Percentiles rank a stretch among this genome's conserved stretches.
Evolutionary conservation across 2,113 vertebrate species (phyloP).

Genomic region (Microtus richardsoni): DNA sequence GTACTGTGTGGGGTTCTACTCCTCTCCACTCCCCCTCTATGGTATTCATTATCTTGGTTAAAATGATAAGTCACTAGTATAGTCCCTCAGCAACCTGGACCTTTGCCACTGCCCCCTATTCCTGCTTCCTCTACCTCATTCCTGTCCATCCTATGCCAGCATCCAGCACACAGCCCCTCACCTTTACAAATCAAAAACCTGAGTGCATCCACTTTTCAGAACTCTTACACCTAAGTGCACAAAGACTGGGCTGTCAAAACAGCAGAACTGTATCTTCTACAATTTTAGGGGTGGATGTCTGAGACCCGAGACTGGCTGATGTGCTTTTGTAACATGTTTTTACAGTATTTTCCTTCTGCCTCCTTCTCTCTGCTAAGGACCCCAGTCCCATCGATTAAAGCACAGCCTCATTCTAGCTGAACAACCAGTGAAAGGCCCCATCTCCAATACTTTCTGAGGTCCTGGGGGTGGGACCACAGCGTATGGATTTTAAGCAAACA

Average conservation of each 20-base stretch:
- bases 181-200: background rate
- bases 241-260: background rate
- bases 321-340: background rate
- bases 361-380: background rate
- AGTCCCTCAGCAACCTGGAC: background rate
- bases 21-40: background rate
- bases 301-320: background rate
- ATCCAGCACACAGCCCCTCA: background rate
- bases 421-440: background rate
- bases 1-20: background rate
- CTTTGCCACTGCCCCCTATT: background rate
- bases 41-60: background rate
- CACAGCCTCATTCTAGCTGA: constrained; percentile 11
- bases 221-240: background rate
- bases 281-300: background rate
- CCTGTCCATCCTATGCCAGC: background rate
- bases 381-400: background rate
- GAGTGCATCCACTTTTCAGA: background rate
- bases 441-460: constrained; percentile 7
- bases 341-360: background rate
- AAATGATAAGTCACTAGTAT: background rate
- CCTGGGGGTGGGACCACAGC: background rate
- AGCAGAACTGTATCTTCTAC: background rate
- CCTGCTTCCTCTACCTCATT: background rate
- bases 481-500: background rate